Base-by-base conservation (phyloP, 2,113 vertebrate species). In the Gallinago jamesoni region DNA sequence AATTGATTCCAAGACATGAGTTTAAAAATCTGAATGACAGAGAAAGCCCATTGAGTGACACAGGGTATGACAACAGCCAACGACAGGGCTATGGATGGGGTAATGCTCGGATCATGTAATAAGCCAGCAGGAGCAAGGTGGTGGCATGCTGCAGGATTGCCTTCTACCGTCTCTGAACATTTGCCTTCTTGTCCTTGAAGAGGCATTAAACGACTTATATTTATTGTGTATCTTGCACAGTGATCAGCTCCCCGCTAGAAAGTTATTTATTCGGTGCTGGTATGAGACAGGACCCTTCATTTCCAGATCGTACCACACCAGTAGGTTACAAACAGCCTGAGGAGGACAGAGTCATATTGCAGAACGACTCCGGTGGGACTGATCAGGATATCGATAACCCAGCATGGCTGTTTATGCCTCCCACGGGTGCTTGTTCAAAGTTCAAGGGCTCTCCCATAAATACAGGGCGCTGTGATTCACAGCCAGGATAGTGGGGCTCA, bases 11-110 rank as follows among this genome's bases (percentile, higher is more conserved):
- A 85, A 74, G 74, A 22, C 17, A 22, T 4, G 6, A 1, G 1
- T 73, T 23, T 52, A 23, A 72, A 39, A 77, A n/a, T 12, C 20
- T 37, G 62, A 25, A 69, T 31, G 33, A 6, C 25, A 7, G 33
- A 35, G 33, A 21, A 43, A 70, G 22, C 27, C 45, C 12, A 6
- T 39, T 0, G 0, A 22, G 25, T 55, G 80, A 19, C 23, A 43
- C 0, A 45, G 53, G 50, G 66, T 60, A 24, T 4, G 13, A 12
- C 11, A 48, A 24, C 16, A 62, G 45, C 13, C 3, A 10, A 18
- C 0, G 3, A 9, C 9, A 17, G 53, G 35, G 56, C 25, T 47
- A 6, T 5, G 59, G 23, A 30, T 0, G 6, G 31, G 47, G 5
- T 14, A 8, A 23, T 12, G 19, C 53, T 75, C 62, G 19, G 25